Conservation (phyloP, 2,888 invertebrate genomes). For the Chromoteleia sp. region DNA sequence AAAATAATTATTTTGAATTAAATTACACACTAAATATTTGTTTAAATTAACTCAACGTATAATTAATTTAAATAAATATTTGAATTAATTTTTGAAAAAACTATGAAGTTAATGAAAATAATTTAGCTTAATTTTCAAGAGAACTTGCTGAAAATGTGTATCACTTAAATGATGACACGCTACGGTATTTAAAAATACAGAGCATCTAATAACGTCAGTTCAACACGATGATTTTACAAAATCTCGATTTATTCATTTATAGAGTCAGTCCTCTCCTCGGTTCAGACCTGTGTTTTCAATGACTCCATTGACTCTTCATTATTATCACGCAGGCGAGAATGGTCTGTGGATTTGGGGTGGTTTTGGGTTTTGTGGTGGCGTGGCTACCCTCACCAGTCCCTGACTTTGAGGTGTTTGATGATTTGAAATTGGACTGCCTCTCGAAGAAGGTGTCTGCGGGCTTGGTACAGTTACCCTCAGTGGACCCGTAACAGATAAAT, state of each 20-base stretch:
- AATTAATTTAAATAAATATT: conserved; percentile 7
- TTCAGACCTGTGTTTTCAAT: conserved; percentile 53
- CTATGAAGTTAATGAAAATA: too few relatives aligned
- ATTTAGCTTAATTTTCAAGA: neutral
- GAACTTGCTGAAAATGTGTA: too few relatives aligned
- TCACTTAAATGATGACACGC: too few relatives aligned
- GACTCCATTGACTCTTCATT: conserved; percentile 68
- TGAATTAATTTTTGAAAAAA: neutral
- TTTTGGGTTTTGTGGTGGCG: conserved; percentile 82
- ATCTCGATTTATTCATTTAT: conserved; percentile 75
- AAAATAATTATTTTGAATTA: too few relatives aligned
- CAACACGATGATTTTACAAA: conserved; percentile 72
- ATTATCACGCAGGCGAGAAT: conserved; percentile 85
- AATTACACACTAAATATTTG: conserved; percentile 16
- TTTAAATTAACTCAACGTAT: neutral
- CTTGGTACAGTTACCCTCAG: conserved; percentile 83
- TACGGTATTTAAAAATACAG: conserved; percentile 11
- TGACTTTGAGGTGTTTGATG: conserved; percentile 78
- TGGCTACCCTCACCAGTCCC: conserved; percentile 80
- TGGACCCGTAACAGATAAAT: conserved; percentile 83
- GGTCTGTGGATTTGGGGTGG: conserved; percentile 84
- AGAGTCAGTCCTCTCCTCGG: conserved; percentile 65
- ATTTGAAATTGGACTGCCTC: conserved; percentile 81
- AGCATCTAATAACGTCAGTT: conserved; percentile 43
- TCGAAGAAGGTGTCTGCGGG: conserved; percentile 84